Evolutionary conservation across 2,113 vertebrate genomes (phyloP).

Genomic region (Aepyceros melampus): DNA sequence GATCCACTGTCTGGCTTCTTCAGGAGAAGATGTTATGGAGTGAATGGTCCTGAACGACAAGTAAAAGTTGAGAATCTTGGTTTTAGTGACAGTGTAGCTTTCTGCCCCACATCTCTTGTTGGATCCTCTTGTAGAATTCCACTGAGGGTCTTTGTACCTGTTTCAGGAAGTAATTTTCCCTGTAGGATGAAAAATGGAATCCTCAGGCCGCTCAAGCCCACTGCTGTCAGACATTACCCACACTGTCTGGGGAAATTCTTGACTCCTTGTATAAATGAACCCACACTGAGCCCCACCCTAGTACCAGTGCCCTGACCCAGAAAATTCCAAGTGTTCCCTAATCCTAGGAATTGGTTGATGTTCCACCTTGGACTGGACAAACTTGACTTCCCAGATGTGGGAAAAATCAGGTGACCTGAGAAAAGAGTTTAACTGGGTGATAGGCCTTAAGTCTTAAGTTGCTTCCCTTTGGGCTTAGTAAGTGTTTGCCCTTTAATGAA

Average conservation of each 20-base stretch:
- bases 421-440: not conserved
- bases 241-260: not conserved
- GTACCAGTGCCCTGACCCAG: not conserved
- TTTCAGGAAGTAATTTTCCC: not conserved
- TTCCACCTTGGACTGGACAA: slow-evolving; percentile 6
- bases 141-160: not conserved
- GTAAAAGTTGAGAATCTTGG: not conserved
- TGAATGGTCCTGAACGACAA: not conserved
- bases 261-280: not conserved
- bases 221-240: not conserved
- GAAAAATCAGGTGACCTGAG: not conserved
- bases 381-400: not conserved
- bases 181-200: not conserved
- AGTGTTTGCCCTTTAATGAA: not conserved
- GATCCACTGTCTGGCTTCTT: not conserved
- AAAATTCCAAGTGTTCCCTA: not conserved
- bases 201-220: not conserved
- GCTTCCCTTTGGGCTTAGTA: not conserved
- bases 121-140: not conserved
- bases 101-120: not conserved
- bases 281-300: slow-evolving; percentile 2
- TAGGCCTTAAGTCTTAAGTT: not conserved
- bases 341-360: not conserved
- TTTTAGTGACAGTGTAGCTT: not conserved
- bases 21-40: not conserved